A percentile compares a stretch with the other conserved stretches of the same genome.
Evolutionary conservation across 2,888 invertebrate genomes (phyloP).

Genomic region (Himalopsyche anomala): DNA sequence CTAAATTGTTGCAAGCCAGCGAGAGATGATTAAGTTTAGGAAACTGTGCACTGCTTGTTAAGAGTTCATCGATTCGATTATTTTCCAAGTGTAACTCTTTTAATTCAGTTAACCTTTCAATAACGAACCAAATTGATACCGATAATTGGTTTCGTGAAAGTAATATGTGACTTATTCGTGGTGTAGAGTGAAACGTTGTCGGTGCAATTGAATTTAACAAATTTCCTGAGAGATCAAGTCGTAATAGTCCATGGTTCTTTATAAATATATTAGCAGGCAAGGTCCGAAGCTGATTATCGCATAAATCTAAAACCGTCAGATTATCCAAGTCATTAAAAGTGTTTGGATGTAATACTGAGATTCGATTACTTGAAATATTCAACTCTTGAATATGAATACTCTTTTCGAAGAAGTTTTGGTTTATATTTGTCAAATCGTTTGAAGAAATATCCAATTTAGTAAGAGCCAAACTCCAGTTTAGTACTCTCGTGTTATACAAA

Average conservation of each 20-base stretch:
- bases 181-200: background rate
- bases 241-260: background rate
- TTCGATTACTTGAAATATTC: background rate
- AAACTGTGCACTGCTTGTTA: background rate
- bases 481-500: background rate
- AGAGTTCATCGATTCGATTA: background rate
- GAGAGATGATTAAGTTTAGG: background rate
- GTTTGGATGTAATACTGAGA: background rate
- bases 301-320: background rate
- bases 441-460: background rate
- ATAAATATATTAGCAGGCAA: background rate
- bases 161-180: background rate
- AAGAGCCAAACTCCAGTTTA: background rate
- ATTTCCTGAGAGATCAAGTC: background rate
- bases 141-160: background rate
- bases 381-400: background rate
- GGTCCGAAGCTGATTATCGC: background rate
- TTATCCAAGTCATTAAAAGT: background rate
- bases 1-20: background rate
- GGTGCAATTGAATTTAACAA: background rate
- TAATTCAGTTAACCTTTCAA: background rate
- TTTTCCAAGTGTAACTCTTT: slow-evolving; percentile 19
- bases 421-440: background rate
- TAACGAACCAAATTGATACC: background rate
- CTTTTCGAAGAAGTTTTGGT: background rate